phyloP scores from a whole-genome alignment of 2,797 vertebrate species.

The Phoeniculus purpureus region DNA sequence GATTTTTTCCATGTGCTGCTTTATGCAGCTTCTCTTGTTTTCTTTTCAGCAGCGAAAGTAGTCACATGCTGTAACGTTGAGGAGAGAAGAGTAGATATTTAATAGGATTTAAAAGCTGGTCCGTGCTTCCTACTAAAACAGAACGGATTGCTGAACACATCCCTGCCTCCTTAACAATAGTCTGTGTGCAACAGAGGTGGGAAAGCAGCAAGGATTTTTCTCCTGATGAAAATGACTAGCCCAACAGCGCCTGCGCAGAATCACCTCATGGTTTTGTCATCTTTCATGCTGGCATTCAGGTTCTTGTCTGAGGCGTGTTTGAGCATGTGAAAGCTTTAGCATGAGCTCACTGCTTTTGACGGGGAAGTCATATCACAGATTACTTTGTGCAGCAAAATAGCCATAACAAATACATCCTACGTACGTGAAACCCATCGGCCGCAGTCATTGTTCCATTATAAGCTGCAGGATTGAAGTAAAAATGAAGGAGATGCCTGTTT shows the following conservation, averaged over 20 bases:
- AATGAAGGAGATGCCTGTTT: neutral
- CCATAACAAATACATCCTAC: neutral
- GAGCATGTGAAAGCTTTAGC: neutral
- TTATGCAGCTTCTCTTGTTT: constrained; percentile 45
- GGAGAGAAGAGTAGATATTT: constrained; percentile 5
- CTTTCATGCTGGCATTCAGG: neutral
- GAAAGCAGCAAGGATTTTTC: constrained; percentile 2
- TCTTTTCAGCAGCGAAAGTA: constrained; percentile 28
- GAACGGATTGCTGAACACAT: neutral
- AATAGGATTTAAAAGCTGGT: constrained; percentile 43
- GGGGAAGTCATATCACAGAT: neutral
- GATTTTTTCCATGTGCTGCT: constrained; percentile 15
- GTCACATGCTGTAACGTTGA: constrained; percentile 15
- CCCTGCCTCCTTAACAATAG: neutral
- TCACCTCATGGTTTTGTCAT: neutral
- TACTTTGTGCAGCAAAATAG: neutral
- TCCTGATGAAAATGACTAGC: neutral
- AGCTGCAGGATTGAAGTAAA: neutral
- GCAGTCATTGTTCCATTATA: neutral
- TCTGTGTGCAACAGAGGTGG: neutral
- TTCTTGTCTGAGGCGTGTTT: neutral
- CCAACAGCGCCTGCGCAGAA: neutral
- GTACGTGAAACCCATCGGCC: neutral
- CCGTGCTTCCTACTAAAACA: neutral
- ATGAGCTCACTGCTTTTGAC: neutral